Base-by-base conservation (phyloP, 2,797 vertebrate genomes). In the Apogon talboti region DNA sequence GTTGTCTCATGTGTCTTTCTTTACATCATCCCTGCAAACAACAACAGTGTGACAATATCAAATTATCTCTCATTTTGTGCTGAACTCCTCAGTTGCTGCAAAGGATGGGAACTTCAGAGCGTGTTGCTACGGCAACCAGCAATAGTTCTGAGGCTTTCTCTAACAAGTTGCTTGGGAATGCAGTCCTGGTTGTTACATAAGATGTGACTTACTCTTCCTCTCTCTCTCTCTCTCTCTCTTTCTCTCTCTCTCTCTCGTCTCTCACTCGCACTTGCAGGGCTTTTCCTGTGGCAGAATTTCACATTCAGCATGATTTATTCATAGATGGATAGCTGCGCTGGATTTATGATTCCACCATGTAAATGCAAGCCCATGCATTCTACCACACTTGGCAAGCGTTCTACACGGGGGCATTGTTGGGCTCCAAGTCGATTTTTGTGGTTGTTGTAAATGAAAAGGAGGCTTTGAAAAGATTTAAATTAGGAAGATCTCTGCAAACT, bases 251-350 rank as follows among this genome's bases (percentile, higher is more conserved):
- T 44, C 54, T 50, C 42, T 18, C 21, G 24, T 4, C 8, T 33
- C 56, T 46, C 49, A 28, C 77, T 76, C 78, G 68, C 83, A 69
- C 66, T 61, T 50, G 7, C 59, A 74, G 88, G 89, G 85, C 78
- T 91, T 92, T 92, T 91, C 85, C 88, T 90, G 73, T 85, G 82
- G 86, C 78, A 78, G 71, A 74, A 77, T 84, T 73, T 87, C 81
- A 80, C 82, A 83, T 89, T 85, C 81, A 87, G 76, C 81, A 90
- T 90, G 81, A 88, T 90, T 91, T 90, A 91, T 88, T 89, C 89
- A 87, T 82, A 69, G 72, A 79, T 81, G 66, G 71, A 80, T 78
- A 59, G 83, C 78, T 70, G 53, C 11, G n/a, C 66, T 78, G 71
- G 79, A 89, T 87, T 87, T 76, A 75, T 75, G 81, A 79, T 73